Conservation (phyloP, 2,797 vertebrate genomes). For the Fratercula arctica region DNA sequence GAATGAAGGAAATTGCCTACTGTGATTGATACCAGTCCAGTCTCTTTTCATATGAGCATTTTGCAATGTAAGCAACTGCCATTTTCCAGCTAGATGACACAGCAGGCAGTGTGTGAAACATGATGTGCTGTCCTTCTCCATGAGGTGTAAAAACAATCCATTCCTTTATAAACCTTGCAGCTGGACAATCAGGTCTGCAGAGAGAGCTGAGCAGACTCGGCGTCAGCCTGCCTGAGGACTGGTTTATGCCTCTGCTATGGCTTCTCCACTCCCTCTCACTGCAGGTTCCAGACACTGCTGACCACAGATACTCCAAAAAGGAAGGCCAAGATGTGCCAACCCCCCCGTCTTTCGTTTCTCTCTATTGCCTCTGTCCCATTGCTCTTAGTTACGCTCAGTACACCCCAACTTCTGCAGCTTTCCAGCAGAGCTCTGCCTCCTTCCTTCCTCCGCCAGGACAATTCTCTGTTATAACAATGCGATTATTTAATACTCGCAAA, state of each 20-base stretch:
- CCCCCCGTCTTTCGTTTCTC: background rate
- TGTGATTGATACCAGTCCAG: background rate
- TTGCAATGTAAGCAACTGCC: background rate
- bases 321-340: rapidly evolving
- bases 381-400: background rate
- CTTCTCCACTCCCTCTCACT: background rate
- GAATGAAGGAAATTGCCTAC: background rate
- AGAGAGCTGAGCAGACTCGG: background rate
- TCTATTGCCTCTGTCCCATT: background rate
- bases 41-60: background rate
- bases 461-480: background rate
- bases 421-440: background rate
- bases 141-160: background rate
- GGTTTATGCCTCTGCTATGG: rapidly evolving
- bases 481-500: background rate
- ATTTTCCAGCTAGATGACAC: background rate
- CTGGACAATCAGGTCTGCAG: background rate
- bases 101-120: background rate
- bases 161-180: background rate
- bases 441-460: background rate
- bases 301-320: background rate
- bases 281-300: rapidly evolving
- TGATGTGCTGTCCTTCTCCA: background rate
- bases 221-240: background rate
- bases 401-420: background rate